Base-by-base conservation (phyloP, 2,113 vertebrate species). In the Scartelaos histophorus region DNA sequence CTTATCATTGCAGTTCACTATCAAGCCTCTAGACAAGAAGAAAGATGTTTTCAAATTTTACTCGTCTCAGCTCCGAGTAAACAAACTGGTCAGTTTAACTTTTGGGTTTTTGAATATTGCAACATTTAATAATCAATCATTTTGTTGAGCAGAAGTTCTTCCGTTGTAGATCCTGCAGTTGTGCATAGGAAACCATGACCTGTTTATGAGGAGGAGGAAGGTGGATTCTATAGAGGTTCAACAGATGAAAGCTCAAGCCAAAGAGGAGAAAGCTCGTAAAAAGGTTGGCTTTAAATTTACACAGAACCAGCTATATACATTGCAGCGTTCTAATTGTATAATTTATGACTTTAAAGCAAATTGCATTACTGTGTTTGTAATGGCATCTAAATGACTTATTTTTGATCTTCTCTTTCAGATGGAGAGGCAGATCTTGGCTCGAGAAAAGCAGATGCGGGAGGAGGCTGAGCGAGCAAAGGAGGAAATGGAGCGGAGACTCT, bases 1-100 rank as follows among this genome's bases (percentile, higher is more conserved):
- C 15, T 61, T 64, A 47, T 73, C 70, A 51, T 82, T 58, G 34
- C 71, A 97, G 96, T 94, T 97, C 82, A 96, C 95, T 13, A 96
- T 96, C 87, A 97, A 96, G 84, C 95, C 95, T 7, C 91, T 97
- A 69, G 96, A 97, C 83, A 97, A 97, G 88, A 97, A 96, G 78
- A 95, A 94, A 65, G 96, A 97, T 70, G 96, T 96, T 75, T 97
- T 97, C 88, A 98, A 96, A 84, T 97, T 98, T 87, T 97, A 96
- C 72, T 96, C 95, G 0, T 96, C 95, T 56, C 95, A 96, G 34
- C 94, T 95, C 58, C 92, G 95, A 70, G 96, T 96, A 78, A 97
- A 98, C 85, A 97, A 96, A 80, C 78, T 96, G 94, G 96, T 97
- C 70, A 85, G 95, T 88, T 70, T 12, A 19, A 10, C 3, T 51